Conservation (phyloP, 2,113 vertebrate species). For the Rhinoderma darwinii region DNA sequence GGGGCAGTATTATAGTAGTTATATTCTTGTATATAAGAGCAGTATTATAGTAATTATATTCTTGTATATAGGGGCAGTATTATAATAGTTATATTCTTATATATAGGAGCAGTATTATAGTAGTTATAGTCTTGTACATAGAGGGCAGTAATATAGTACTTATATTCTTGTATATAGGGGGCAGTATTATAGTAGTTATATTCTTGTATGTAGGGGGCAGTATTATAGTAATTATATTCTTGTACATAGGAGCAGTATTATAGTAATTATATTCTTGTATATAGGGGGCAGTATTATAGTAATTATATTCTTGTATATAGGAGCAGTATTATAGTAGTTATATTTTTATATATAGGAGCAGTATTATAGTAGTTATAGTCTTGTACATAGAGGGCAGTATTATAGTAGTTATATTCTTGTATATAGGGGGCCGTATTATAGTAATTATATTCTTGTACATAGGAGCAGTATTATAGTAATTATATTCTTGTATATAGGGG, state of each 20-base stretch:
- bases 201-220: too few relatives aligned
- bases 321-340: too few relatives aligned
- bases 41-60: conserved; percentile 9
- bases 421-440: too few relatives aligned
- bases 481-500: conserved; percentile 1
- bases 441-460: too few relatives aligned
- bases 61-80: neutral
- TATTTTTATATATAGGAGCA: neutral
- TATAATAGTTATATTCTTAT: too few relatives aligned
- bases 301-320: too few relatives aligned
- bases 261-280: too few relatives aligned
- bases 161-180: neutral
- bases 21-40: neutral
- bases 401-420: conserved; percentile 4
- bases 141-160: neutral
- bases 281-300: too few relatives aligned
- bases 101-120: neutral
- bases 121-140: conserved; percentile 8
- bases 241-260: too few relatives aligned
- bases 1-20: conserved; percentile 2
- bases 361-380: conserved; percentile 14
- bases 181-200: too few relatives aligned
- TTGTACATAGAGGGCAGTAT: neutral
- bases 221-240: too few relatives aligned
- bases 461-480: neutral